Evolutionary conservation across 2,888 invertebrate genomes (phyloP).

Genomic region (Lymantria dispar): DNA sequence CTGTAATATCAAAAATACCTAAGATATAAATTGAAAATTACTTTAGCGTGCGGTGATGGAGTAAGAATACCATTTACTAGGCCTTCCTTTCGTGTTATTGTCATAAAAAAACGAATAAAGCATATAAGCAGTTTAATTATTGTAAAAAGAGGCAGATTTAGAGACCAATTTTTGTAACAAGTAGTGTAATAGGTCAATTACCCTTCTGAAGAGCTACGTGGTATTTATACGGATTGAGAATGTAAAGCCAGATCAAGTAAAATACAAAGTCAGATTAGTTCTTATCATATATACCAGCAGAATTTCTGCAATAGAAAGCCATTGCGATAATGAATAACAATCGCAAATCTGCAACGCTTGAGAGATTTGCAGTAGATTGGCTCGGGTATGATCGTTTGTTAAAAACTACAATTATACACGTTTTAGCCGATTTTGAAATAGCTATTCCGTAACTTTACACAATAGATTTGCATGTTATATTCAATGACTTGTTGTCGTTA

Average conservation of each 20-base stretch:
- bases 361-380: conserved; percentile 27
- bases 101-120: no score
- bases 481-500: not conserved
- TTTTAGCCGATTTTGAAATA: conserved; percentile 14
- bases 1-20: no score
- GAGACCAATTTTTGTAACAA: no score
- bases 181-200: no score
- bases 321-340: conserved; percentile 17
- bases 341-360: conserved; percentile 47
- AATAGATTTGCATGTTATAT: conserved; percentile 8
- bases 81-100: no score
- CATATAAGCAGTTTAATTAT: no score
- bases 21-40: no score
- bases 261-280: not conserved
- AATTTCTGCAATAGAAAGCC: not conserved
- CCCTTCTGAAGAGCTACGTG: no score
- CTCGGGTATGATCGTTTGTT: conserved; percentile 18
- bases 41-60: no score
- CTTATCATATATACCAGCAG: not conserved
- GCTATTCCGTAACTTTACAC: conserved; percentile 18
- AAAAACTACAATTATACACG: conserved; percentile 22
- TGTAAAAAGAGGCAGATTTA: no score
- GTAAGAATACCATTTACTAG: no score
- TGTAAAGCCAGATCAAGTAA: no score
- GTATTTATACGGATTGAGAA: not conserved